Percentiles rank a stretch among this genome's conserved stretches.
Conservation (phyloP, 2,888 invertebrate species). For the Eupithecia abbreviata region DNA sequence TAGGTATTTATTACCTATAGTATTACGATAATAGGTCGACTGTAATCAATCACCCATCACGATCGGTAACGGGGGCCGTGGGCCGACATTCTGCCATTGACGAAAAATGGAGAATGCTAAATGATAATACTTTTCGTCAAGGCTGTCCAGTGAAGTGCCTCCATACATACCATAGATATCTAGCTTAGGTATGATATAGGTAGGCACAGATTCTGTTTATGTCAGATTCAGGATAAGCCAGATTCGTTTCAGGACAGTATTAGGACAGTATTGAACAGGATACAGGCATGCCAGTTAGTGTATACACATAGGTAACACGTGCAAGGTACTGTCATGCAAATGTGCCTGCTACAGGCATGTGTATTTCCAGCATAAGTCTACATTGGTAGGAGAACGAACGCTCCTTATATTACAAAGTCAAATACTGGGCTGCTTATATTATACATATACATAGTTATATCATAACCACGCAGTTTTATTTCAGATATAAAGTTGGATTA, state of each 20-base stretch:
- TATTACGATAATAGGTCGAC: slow-evolving; percentile 55
- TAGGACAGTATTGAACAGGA: too few species aligned
- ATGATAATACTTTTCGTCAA: slow-evolving; percentile 46
- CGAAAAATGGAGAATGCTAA: slow-evolving; percentile 54
- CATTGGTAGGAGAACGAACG: background rate
- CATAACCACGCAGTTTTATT: background rate
- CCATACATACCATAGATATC: background rate
- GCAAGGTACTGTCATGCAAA: too few species aligned
- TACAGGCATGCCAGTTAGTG: too few species aligned
- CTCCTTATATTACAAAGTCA: background rate
- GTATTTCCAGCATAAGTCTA: background rate
- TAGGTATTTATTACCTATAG: slow-evolving; percentile 4
- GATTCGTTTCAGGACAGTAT: too few species aligned
- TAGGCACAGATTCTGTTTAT: too few species aligned
- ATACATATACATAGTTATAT: too few species aligned
- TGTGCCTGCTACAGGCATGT: too few species aligned
- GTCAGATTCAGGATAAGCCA: too few species aligned
- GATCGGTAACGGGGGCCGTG: slow-evolving; percentile 51
- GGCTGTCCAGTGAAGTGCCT: background rate
- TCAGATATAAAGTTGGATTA: background rate
- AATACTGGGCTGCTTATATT: background rate
- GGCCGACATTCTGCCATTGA: slow-evolving; percentile 55
- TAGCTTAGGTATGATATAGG: too few species aligned
- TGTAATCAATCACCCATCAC: slow-evolving; percentile 65
- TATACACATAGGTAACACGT: too few species aligned